phyloP scores from a whole-genome alignment of 2,888 invertebrate species.

The Cephonodes hylas region DNA sequence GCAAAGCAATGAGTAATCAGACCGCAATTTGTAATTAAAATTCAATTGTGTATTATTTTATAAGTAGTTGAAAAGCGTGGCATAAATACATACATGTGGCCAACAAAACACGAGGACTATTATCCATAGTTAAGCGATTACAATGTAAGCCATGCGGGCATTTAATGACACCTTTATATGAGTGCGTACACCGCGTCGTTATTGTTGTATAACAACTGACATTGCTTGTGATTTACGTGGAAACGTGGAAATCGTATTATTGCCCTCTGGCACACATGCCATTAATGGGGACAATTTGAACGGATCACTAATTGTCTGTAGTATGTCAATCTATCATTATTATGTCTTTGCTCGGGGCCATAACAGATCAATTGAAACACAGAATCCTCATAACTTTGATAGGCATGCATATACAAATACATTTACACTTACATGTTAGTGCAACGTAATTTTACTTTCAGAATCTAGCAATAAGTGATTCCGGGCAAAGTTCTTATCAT shows the following conservation, averaged over 20 bases:
- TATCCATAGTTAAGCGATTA: constrained; percentile 46
- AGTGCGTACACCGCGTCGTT: constrained; percentile 40
- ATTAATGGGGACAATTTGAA: constrained; percentile 21
- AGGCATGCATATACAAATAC: no score
- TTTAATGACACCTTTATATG: constrained; percentile 39
- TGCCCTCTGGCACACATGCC: constrained; percentile 25
- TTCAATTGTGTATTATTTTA: background rate
- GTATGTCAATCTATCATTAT: background rate
- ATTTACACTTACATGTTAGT: no score
- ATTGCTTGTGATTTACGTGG: constrained; percentile 38
- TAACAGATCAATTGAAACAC: background rate
- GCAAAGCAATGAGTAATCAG: background rate
- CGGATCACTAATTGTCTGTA: background rate
- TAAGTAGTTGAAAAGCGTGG: constrained; percentile 23
- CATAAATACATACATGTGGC: constrained; percentile 36
- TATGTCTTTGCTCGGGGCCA: background rate
- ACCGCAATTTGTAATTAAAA: background rate
- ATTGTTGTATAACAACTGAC: constrained; percentile 39
- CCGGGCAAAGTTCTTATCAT: no score
- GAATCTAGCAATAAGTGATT: no score
- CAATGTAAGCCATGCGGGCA: constrained; percentile 53
- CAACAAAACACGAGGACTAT: constrained; percentile 34
- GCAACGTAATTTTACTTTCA: no score
- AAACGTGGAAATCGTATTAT: constrained; percentile 24
- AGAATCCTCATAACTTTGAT: background rate